Percentiles rank a stretch among this genome's conserved stretches.
These are phyloP conservation scores for Ditylenchus dipsaci DNA, from an alignment of 1,140 invertebrate species.

Conservation along the genomic window DNA sequence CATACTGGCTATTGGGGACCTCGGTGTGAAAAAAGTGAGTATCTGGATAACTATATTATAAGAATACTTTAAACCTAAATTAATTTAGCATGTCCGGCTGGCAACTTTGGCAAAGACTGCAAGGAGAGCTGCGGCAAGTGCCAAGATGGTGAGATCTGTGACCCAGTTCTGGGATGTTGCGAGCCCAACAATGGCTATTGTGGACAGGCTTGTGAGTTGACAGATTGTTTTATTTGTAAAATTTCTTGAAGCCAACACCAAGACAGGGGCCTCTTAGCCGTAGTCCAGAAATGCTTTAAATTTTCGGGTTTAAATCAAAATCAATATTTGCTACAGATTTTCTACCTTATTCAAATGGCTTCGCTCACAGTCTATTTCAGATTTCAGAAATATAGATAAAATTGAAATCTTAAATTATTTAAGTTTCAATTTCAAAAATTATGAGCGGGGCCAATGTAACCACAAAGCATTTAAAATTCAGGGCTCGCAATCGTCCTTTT, in stretches of 20 bases:
- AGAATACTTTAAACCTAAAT: background rate
- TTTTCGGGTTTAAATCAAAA: background rate
- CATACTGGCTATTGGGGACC: slow-evolving; percentile 59
- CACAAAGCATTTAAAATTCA: too few species aligned
- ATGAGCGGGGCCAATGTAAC: too few species aligned
- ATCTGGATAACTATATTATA: background rate
- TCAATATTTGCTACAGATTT: too few species aligned
- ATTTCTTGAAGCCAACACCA: background rate
- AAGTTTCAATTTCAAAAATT: too few species aligned
- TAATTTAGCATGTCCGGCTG: slow-evolving; percentile 57
- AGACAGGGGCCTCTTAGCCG: background rate
- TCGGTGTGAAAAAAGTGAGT: slow-evolving; percentile 57
- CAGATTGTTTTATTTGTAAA: background rate
- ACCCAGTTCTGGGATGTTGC: slow-evolving; percentile 76
- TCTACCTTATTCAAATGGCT: too few species aligned
- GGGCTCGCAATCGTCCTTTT: too few species aligned
- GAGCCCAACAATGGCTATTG: slow-evolving; percentile 54
- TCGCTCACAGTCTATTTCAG: too few species aligned
- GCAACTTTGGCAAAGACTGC: slow-evolving; percentile 65
- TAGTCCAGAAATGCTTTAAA: background rate
- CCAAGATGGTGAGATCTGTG: slow-evolving; percentile 64
- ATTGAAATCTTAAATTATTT: too few species aligned
- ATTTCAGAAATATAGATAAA: too few species aligned
- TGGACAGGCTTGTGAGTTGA: slow-evolving; percentile 40
- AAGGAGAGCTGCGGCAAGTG: slow-evolving; percentile 48